Base-by-base conservation (phyloP, 2,888 invertebrate species). In the Pandemis corylana region DNA sequence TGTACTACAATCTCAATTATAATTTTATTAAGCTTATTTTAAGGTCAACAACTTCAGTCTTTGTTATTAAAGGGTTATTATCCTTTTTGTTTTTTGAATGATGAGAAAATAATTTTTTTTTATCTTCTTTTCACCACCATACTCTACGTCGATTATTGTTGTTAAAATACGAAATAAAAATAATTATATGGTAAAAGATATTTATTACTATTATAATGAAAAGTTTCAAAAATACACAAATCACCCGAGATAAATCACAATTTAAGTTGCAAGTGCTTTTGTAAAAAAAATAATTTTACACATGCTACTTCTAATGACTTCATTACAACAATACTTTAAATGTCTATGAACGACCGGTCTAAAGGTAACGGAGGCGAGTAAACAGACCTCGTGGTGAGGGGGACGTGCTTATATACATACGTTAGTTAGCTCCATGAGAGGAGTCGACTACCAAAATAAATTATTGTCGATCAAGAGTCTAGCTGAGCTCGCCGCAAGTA, bases 161-260 rank as follows among this genome's bases (percentile, higher is more conserved):
- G 4, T 46, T 46, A 46, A 2, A 46, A 12, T 59, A 36, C 4
- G 28, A 75, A 63, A 75, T 79, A 64, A 72, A 68, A 56, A 7
- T n/a, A 72, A 77, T 56, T 46, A 64, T 78, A 79, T 82, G 81
- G 81, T 81, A 81, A 84, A 84, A 83, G 78, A 81, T 81, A 79
- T 85, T 83, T 84, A 87, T 86, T 85, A 69, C 69, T 80, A 78
- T 80, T 83, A 82, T 84, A 65, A 65, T 49, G 84, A 87, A 90
- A 89, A 87, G 68, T 80, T 87, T 88, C 83, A 87, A 89, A 90
- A 90, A 91, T 89, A 88, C 87, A 84, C 82, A 84, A 84, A 86
- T 85, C 84, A 87, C 84, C 84, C 81, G 81, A 87, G 80, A 82
- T 81, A 80, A 85, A 87, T 85, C 82, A 85, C 85, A 85, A 84